phyloP scores from a whole-genome alignment of 2,888 invertebrate genomes.

The Parelbella ahira region DNA sequence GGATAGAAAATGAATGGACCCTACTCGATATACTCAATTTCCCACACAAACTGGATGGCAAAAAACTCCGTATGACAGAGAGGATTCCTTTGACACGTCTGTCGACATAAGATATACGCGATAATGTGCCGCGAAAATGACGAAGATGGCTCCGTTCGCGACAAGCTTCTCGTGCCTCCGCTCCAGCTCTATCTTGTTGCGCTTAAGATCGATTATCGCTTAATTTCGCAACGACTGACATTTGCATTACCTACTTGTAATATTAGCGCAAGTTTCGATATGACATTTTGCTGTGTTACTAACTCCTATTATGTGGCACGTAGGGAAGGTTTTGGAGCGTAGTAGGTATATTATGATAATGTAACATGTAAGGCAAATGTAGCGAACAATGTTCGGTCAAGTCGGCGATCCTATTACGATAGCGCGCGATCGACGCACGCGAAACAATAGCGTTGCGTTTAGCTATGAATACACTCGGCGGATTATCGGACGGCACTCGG shows the following conservation, averaged over 20 bases:
- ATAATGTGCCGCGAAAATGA: slow-evolving; percentile 23
- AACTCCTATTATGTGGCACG: not conserved
- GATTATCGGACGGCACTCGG: slow-evolving; percentile 7
- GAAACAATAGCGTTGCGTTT: slow-evolving; percentile 18
- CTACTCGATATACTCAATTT: slow-evolving; percentile 1
- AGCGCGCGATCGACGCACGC: slow-evolving; percentile 10
- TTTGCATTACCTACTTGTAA: slow-evolving; percentile 2
- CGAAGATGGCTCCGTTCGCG: slow-evolving; percentile 12
- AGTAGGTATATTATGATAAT: too few species aligned
- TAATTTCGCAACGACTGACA: too few species aligned
- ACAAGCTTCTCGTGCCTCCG: not conserved
- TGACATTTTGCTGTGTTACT: not conserved
- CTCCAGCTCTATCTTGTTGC: not conserved
- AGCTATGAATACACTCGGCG: slow-evolving; percentile 18
- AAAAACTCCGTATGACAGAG: slow-evolving; percentile 7
- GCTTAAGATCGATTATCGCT: not conserved
- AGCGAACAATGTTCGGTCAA: slow-evolving; percentile 25
- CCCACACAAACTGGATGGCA: slow-evolving; percentile 2
- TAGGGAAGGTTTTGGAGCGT: too few species aligned
- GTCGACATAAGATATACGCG: too few species aligned
- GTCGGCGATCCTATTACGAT: slow-evolving; percentile 25
- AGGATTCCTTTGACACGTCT: slow-evolving; percentile 10
- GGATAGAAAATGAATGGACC: too few species aligned
- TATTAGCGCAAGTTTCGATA: slow-evolving; percentile 13
- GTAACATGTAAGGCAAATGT: slow-evolving; percentile 21